Evolutionary conservation across 2,888 invertebrate genomes (phyloP).

Genomic region (Pachycephus smyrnensis): DNA sequence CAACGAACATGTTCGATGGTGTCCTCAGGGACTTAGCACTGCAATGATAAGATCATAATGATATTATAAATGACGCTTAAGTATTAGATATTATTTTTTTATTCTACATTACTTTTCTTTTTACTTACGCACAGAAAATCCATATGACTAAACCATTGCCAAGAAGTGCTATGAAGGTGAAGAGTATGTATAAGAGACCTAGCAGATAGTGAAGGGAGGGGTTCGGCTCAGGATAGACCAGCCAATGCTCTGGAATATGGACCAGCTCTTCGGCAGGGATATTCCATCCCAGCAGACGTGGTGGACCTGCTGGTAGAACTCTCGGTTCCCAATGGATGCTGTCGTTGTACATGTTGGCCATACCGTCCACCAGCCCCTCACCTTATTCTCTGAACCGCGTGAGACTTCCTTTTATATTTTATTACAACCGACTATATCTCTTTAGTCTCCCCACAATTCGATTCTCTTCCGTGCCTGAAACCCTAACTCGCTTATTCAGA

Average conservation of each 20-base stretch:
- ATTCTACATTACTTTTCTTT: neutral
- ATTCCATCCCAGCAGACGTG: conserved; percentile 79
- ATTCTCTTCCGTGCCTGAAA: conserved; percentile 33
- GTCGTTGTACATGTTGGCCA: conserved; percentile 55
- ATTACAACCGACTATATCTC: conserved; percentile 18
- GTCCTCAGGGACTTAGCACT: conserved; percentile 81
- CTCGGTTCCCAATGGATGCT: conserved; percentile 60
- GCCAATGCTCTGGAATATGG: conserved; percentile 82
- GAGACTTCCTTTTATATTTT: conserved; percentile 46
- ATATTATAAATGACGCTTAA: neutral
- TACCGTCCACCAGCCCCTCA: conserved; percentile 57
- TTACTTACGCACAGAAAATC: conserved; percentile 82
- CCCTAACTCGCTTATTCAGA: conserved; percentile 41
- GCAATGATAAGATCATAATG: neutral
- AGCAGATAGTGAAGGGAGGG: conserved; percentile 84
- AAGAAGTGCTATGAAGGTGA: conserved; percentile 77
- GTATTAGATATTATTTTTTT: neutral
- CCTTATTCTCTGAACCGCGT: conserved; percentile 33
- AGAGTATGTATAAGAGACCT: conserved; percentile 81
- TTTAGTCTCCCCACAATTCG: conserved; percentile 29
- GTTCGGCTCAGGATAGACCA: conserved; percentile 82
- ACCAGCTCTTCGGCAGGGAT: conserved; percentile 81
- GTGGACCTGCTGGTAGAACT: conserved; percentile 57
- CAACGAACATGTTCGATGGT: conserved; percentile 86
- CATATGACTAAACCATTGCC: conserved; percentile 90